Base-by-base conservation (phyloP, 2,888 invertebrate species). In the Mermis nigrescens region DNA sequence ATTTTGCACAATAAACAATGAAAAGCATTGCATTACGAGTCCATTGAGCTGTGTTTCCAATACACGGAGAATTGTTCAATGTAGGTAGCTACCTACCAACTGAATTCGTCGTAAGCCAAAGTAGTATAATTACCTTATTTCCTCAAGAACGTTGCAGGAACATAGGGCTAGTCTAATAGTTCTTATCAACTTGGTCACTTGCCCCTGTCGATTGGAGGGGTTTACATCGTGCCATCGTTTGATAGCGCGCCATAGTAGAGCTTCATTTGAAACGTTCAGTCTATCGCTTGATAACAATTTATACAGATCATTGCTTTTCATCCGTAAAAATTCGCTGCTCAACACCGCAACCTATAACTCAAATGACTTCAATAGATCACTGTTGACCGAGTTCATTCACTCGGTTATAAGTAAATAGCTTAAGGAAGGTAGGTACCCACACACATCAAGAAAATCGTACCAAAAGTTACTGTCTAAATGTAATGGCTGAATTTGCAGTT, bases 211-310 rank as follows among this genome's bases (percentile, higher is more conserved):
- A 59, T 76, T 77, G 53, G 75, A 74, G 27, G 78, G 73, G 61
- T 81, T 79, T 64, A 79, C 78, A 66, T 82, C 80, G 29, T 82
- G 75, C 86, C 86, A 86, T 55, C 78, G 78, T 70, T 81, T 79
- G 22, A 84, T 78, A 2, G 83, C 82, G 70, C 83, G 82, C 72
- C 65, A 68, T 26, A 68, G 66, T 26, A 64, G 62, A 59, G 70
- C 82, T 75, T 85, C 85, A 65, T 79, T 80, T 62, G 79, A 78
- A 26, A 82, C 81, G 72, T 85, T 85, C 55, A 86, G 73, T 68
- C 82, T 80, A 68, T 85, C 85, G 67, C 83, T 82, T 57, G 76
- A 73, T 55, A 85, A 74, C 62, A 84, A 78, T 60, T 80, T 79
- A 66, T 78, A 77, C 51, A 85, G 70, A 68, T 84, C 82, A 54